Evolutionary conservation across 2,113 vertebrate species (phyloP).

Genomic region (Gopherus evgoodei): DNA sequence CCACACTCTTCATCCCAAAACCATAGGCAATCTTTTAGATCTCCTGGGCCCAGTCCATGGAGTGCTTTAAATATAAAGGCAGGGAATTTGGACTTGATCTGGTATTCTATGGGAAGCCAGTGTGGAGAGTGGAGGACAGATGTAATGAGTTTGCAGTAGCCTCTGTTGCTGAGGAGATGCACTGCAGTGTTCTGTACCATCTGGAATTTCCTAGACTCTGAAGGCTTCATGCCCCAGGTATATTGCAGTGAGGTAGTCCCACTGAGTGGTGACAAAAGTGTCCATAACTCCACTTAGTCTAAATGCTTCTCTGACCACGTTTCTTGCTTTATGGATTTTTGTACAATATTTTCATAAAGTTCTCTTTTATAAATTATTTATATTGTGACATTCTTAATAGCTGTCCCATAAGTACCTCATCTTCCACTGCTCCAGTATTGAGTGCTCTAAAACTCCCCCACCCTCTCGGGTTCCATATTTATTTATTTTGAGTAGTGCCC

Average conservation of each 20-base stretch:
- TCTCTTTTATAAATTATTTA: not conserved
- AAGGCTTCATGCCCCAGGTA: not conserved
- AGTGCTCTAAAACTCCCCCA: not conserved
- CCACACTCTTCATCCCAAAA: not conserved
- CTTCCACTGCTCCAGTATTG: accelerated
- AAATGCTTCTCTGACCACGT: not conserved
- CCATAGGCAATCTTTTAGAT: not conserved
- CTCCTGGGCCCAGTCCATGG: not conserved
- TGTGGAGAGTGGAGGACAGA: not conserved
- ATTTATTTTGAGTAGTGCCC: not conserved
- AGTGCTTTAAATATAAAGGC: not conserved
- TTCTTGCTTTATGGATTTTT: not conserved
- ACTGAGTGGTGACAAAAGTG: not conserved
- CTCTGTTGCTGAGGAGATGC: not conserved
- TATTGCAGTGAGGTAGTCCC: not conserved
- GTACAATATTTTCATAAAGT: not conserved
- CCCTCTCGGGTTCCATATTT: not conserved
- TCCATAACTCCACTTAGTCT: not conserved
- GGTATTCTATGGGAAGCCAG: not conserved
- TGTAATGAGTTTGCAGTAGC: not conserved
- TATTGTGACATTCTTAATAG: not conserved
- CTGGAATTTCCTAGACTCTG: not conserved
- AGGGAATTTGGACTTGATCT: not conserved
- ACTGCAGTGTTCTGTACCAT: accelerated
- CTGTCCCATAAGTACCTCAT: accelerated